Evolutionary conservation across 2,113 vertebrate genomes (phyloP), one percentile per base, ranked within the genome.

Genomic region (Heliornis fulica): DNA sequence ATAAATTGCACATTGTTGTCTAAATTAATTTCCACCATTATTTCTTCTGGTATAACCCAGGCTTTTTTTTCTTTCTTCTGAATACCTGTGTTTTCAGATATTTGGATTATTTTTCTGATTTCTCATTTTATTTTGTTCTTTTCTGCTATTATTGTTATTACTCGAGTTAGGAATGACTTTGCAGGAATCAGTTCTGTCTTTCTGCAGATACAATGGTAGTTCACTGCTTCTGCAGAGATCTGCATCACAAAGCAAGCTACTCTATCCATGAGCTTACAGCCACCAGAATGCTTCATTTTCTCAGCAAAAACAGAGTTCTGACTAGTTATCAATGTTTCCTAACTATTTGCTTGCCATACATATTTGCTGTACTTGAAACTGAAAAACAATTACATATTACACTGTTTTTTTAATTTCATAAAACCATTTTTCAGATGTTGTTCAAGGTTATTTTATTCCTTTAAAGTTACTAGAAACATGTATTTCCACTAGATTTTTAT

Each of bases 31-130:
- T 90, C 66, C 92, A 88, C 61, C 80, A 80, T 65, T 89, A 87
- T 61, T 83, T 96, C 83, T 90, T 91, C 60, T 87, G 69, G 40
- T 74, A 45, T 48, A 91, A 91, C 60, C 88, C 71, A 78, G 83
- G 38, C 16, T 0, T 59, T 76, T 89, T 94, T 80, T 95, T 65
- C 69, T 61, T 89, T 74, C 83, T 95, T 89, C 71, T 78, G 56
- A 89, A 92, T 56, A 95, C 69, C 64, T 84, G 64, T 89, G 77
- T 84, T 96, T 95, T 89, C 81, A 91, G 90, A 84, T 87, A 93
- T 87, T 91, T 84, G 40, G 41, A 82, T 87, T 94, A 91, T 81
- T 93, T 89, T 91, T 89, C 78, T 6, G 5, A 53, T 75, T 84
- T 87, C 65, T 93, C n/a, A 50, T 51, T 87, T 96, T 63, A 40